Conservation (phyloP, 2,888 invertebrate genomes). For the Synanthedon andrenaeformis region DNA sequence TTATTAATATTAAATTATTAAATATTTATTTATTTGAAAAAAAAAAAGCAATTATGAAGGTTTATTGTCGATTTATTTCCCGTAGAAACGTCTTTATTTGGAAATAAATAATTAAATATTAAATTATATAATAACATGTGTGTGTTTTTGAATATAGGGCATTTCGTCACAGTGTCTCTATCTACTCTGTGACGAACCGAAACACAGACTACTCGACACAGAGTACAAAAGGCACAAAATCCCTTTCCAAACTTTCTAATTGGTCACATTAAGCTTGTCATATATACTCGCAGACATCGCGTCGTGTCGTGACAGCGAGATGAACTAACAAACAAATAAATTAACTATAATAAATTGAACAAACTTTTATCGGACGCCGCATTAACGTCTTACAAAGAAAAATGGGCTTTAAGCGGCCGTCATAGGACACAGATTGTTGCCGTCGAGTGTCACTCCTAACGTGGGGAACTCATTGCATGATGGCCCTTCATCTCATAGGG, state of each 20-base stretch:
- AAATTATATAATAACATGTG: too few species aligned
- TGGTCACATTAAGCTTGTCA: not conserved
- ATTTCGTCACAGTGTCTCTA: too few species aligned
- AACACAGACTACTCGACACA: too few species aligned
- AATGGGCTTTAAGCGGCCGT: not conserved
- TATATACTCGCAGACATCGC: not conserved
- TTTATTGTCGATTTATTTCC: too few species aligned
- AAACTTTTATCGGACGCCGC: constrained; percentile 6
- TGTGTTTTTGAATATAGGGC: too few species aligned
- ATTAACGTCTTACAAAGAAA: not conserved
- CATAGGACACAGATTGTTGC: not conserved
- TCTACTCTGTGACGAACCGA: too few species aligned
- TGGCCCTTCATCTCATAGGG: constrained; percentile 6
- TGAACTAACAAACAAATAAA: constrained; percentile 36
- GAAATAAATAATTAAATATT: too few species aligned
- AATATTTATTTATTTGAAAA: too few species aligned
- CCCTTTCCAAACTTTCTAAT: constrained; percentile 1
- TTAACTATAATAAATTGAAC: constrained; percentile 36
- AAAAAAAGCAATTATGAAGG: too few species aligned
- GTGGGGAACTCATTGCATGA: constrained; percentile 4
- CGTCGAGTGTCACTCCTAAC: not conserved
- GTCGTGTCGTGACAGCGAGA: constrained; percentile 17
- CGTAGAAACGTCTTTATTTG: too few species aligned
- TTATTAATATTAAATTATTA: too few species aligned
- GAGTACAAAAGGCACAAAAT: too few species aligned